phyloP scores from a whole-genome alignment of 2,113 vertebrate genomes.

The Cranoglanis bouderius region DNA sequence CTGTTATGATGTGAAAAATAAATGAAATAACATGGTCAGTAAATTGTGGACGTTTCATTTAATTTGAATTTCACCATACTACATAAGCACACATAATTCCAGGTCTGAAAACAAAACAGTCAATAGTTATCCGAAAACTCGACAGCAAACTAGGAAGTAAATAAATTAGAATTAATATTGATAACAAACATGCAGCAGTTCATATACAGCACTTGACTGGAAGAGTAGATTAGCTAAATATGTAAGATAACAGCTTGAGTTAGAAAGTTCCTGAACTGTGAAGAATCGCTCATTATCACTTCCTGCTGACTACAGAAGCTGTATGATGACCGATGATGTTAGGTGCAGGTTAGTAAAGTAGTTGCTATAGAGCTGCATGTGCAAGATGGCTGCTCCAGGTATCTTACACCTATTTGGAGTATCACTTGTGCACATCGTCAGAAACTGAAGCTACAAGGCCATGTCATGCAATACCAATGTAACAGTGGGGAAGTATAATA shows the following conservation, averaged over 20 bases:
- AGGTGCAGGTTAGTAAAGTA: too few species aligned
- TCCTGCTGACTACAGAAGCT: too few species aligned
- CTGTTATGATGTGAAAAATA: slow-evolving; percentile 67
- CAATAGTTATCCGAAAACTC: background rate
- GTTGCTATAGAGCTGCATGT: too few species aligned
- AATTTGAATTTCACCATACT: background rate
- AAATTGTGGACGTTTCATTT: background rate
- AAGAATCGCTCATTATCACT: too few species aligned
- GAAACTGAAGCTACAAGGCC: background rate
- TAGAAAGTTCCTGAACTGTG: too few species aligned
- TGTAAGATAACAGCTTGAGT: background rate
- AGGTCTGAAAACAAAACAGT: background rate
- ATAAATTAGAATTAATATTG: background rate
- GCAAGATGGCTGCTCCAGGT: too few species aligned
- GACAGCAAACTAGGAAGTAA: background rate
- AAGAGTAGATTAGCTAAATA: background rate
- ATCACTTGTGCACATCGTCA: background rate
- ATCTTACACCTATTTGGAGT: background rate
- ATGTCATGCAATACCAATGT: background rate
- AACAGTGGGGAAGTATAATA: background rate
- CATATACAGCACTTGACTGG: background rate
- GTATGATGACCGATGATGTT: too few species aligned
- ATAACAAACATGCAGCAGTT: background rate
- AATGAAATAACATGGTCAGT: slow-evolving; percentile 56
- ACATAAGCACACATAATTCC: background rate